Evolutionary conservation across 1,140 invertebrate species (phyloP), one percentile per base, ranked within the genome.

Genomic region (Rhagoletis zephyria): DNA sequence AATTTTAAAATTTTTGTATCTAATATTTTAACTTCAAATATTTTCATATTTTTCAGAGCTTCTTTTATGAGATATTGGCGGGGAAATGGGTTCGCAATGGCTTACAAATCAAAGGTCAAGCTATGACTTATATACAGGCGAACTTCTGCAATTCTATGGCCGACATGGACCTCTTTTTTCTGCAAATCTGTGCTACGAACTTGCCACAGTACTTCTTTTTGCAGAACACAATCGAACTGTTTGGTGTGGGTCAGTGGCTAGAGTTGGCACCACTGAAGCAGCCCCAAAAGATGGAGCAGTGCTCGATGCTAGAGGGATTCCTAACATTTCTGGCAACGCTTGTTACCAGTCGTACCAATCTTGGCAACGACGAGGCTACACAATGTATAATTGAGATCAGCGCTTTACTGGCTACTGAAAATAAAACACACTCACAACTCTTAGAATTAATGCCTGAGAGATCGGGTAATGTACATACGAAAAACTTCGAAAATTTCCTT

Each of bases 91-190:
- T 99, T 48, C 95, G 98, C 86, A 99, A 99, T 94, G 98, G 98
- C 1, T 94, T 99, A 1, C 98, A 99, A 94, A 99, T 99, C 89
- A 98, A 98, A 93, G 98, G 98, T 14, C 98, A 99, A 94, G 98
- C 98, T 5, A 99, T 99, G 97, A 99, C 98, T 30, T 99, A 99
- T 92, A 98, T 99, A 89, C 98, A 99, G 93, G 98, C 97, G 88
- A 98, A 99, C 94, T 99, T 99, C 94, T 99, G 98, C 94, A 99
- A 98, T 93, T 99, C 98, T 1, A 98, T 99, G 97, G 97, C 98
- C 0, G 98, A 99, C 94, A 97, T 98, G 90, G 98, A 99, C 94
- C 94, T 99, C 63, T 99, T 97, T 94, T 95, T 99, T 77, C 93
- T 98, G 87, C 97, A 98, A 95, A 95, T 99, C 30, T 98, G 97